Evolutionary conservation across 1,140 invertebrate species (phyloP), one percentile per base, ranked within the genome.

Genomic region (Macrosteles quadrilineatus): DNA sequence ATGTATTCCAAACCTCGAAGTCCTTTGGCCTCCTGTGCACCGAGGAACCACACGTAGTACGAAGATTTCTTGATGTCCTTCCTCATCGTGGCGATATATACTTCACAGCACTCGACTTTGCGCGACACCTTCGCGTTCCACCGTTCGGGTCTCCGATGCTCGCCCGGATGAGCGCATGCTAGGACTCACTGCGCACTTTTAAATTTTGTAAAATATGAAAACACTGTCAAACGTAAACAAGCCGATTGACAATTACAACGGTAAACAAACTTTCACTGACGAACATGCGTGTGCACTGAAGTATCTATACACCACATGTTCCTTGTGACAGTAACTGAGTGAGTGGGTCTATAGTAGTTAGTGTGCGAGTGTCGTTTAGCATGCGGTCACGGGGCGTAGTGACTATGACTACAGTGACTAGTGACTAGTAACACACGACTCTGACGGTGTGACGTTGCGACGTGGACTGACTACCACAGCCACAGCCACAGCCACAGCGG

Each of bases 1-100:
- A 95, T 90, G 75, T 89, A 92, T 73, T 91, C 87, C 12, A 87
- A 83, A 57, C 95, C 94, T 14, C 94, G 84, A 71, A 98, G 85
- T 17, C 95, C 95, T 75, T 93, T 90, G 31, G 93, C 92, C 83
- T 98, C 96, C 83, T 96, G 93, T 74, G 96, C 95, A 23, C 97
- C 97, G 73, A 99, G 86, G 83, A 98, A 98, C 93, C 96, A 97
- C 55, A 98, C 96, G 82, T 99, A 99, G 82, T 97, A 98, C 32
- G 95, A 97, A 55, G 94, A 93, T 80, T 97, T 97, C 83, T 96
- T 96, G 74, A 95, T 90, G 78, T 95, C 93, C 78, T 92, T 92
- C 77, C 89, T 81, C 81, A 89, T 85, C 3, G 30, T 23, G 50
- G 19, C 29, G 23, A n/a, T 31, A 65, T 36, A 36, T 40, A 2